These are phyloP conservation scores for Gymnopithys bicolor DNA, from an alignment of 2,797 vertebrate genomes.

Conservation along the genomic window DNA sequence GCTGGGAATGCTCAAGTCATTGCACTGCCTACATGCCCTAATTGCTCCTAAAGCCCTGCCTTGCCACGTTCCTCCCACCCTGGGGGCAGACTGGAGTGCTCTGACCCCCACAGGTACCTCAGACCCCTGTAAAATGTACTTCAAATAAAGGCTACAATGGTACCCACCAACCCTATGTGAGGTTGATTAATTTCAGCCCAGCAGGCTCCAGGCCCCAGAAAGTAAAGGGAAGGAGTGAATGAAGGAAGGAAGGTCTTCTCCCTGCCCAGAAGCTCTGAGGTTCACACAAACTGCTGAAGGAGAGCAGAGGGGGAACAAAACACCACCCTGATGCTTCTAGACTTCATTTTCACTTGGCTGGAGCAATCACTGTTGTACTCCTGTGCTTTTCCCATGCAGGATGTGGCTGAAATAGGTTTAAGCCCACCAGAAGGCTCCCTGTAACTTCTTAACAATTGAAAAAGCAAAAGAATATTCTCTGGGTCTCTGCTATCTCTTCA, in stretches of 20 bases:
- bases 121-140: background rate
- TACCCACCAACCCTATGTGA: background rate
- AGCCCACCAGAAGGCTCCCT: background rate
- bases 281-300: accelerated
- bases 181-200: background rate
- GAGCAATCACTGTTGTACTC: accelerated
- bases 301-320: background rate
- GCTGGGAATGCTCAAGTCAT: background rate
- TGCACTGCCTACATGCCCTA: background rate
- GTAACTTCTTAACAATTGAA: background rate
- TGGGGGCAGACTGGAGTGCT: background rate
- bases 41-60: background rate
- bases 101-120: background rate
- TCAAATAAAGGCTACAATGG: background rate
- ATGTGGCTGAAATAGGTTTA: background rate
- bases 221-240: background rate
- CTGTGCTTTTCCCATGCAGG: background rate
- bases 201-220: accelerated
- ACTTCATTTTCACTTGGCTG: background rate
- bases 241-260: background rate
- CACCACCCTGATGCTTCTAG: background rate
- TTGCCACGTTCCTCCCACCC: background rate
- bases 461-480: background rate
- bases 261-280: background rate
- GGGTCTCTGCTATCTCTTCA: background rate